These are phyloP conservation scores for Plumapathes pennacea DNA, from an alignment of 92 coral and sea anemone genomes.

Conservation along the genomic window DNA sequence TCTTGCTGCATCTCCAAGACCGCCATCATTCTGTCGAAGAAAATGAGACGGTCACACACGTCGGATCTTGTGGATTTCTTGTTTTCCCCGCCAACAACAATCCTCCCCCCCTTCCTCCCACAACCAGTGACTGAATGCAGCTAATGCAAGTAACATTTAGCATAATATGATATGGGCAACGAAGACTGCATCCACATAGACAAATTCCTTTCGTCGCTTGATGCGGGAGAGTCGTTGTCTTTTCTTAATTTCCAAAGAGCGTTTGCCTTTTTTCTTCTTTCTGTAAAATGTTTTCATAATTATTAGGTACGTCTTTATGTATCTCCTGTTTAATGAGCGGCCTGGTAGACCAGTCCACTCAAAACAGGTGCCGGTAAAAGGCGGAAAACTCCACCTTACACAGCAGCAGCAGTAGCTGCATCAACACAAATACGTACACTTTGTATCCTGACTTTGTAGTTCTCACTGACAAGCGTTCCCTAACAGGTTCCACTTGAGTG, in stretches of 20 bases:
- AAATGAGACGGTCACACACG: too few species aligned
- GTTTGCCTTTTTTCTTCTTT: slow-evolving; percentile 25
- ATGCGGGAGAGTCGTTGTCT: slow-evolving; percentile 34
- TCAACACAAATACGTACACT: slow-evolving; percentile 16
- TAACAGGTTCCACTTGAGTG: slow-evolving; percentile 28
- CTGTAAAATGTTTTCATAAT: slow-evolving; percentile 18
- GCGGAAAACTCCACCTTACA: slow-evolving; percentile 13
- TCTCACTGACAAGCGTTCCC: slow-evolving; percentile 33
- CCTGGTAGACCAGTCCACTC: slow-evolving; percentile 15
- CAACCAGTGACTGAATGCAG: too few species aligned
- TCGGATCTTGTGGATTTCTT: too few species aligned
- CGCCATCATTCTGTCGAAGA: too few species aligned
- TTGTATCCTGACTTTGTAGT: slow-evolving; percentile 9
- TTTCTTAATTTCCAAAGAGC: slow-evolving; percentile 24
- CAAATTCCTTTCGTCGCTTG: slow-evolving; percentile 31
- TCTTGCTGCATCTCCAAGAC: too few species aligned
- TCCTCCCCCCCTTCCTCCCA: too few species aligned
- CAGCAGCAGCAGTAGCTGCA: slow-evolving; percentile 34
- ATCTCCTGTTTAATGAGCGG: slow-evolving; percentile 38
- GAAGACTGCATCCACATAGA: too few species aligned
- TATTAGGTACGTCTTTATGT: slow-evolving; percentile 26
- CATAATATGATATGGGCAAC: too few species aligned
- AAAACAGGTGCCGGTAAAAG: slow-evolving; percentile 44
- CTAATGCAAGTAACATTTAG: too few species aligned
- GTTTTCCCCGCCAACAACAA: too few species aligned